phyloP scores from a whole-genome alignment of 2,888 invertebrate species.

The Eumerus sabulonum region DNA sequence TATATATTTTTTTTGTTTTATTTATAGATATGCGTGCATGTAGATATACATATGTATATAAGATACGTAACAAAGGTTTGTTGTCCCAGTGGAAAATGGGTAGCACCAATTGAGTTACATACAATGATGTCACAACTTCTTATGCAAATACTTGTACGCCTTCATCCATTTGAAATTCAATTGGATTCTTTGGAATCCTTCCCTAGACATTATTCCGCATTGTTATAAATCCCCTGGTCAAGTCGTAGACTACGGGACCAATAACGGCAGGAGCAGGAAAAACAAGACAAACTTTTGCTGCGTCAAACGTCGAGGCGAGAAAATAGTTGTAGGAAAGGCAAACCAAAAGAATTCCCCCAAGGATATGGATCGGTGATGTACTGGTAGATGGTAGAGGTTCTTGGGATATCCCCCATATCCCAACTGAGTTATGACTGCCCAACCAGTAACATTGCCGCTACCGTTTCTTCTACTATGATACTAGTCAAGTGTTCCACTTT shows the following conservation, averaged over 20 bases:
- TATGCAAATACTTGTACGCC: conserved; percentile 46
- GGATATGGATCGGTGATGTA: conserved; percentile 32
- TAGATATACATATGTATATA: neutral
- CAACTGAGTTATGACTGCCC: conserved; percentile 29
- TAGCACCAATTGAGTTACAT: conserved; percentile 49
- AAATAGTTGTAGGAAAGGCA: conserved; percentile 57
- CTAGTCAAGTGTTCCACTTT: conserved; percentile 11
- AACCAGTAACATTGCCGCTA: neutral
- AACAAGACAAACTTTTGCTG: conserved; percentile 38
- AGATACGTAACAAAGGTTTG: conserved; percentile 10
- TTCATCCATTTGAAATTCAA: conserved; percentile 47
- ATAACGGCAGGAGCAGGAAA: conserved; percentile 14
- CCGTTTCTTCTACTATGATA: neutral
- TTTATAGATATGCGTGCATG: neutral
- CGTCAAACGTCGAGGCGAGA: conserved; percentile 50
- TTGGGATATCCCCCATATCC: conserved; percentile 21
- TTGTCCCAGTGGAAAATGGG: conserved; percentile 19
- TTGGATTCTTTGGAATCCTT: conserved; percentile 45
- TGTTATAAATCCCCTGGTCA: conserved; percentile 52
- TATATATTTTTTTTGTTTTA: neutral
- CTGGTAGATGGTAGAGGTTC: conserved; percentile 6
- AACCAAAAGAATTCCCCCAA: conserved; percentile 53
- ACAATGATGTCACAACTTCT: conserved; percentile 45
- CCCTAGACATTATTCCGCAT: conserved; percentile 36
- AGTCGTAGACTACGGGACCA: conserved; percentile 6